A percentile compares a stretch with the other conserved stretches of the same genome.
These are phyloP conservation scores for Anthopleura xanthogrammica DNA, from an alignment of 92 coral and sea anemone genomes.

Conservation along the genomic window DNA sequence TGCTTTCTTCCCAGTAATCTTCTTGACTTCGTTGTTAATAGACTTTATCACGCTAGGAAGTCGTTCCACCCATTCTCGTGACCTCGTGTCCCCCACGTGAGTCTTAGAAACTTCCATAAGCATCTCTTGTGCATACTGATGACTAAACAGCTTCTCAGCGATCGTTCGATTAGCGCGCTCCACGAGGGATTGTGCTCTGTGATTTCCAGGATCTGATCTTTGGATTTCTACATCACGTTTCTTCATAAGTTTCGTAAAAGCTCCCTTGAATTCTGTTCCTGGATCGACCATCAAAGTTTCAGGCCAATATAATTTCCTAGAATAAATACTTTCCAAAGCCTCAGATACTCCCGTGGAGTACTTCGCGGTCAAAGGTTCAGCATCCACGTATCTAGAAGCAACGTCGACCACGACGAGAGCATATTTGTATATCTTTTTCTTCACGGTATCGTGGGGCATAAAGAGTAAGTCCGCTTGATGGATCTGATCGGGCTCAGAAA, in stretches of 20 bases:
- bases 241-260: not conserved
- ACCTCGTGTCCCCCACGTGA: too few relatives aligned
- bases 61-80: conserved; percentile 14
- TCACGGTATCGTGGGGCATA: not conserved
- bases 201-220: not conserved
- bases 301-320: conserved; percentile 5
- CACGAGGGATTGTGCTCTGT: conserved; percentile 8
- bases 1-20: not conserved
- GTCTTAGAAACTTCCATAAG: too few relatives aligned
- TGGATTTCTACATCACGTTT: not conserved
- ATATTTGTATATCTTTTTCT: not conserved
- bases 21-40: not conserved
- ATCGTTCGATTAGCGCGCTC: conserved; percentile 18
- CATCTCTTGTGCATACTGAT: conserved; percentile 37
- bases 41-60: not conserved
- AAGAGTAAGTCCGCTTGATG: conserved; percentile 11
- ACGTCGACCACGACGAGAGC: conserved; percentile 18
- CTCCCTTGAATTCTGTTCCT: conserved; percentile 21
- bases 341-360: not conserved
- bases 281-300: conserved; percentile 19
- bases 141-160: conserved; percentile 5
- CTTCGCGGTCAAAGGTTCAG: conserved; percentile 6
- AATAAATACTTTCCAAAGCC: not conserved
- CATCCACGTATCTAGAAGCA: conserved; percentile 22
- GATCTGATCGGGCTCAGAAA: not conserved